Evolutionary conservation across 2,797 vertebrate genomes (phyloP), one percentile per base, ranked within the genome.

Genomic region (Artibeus jamaicensis): DNA sequence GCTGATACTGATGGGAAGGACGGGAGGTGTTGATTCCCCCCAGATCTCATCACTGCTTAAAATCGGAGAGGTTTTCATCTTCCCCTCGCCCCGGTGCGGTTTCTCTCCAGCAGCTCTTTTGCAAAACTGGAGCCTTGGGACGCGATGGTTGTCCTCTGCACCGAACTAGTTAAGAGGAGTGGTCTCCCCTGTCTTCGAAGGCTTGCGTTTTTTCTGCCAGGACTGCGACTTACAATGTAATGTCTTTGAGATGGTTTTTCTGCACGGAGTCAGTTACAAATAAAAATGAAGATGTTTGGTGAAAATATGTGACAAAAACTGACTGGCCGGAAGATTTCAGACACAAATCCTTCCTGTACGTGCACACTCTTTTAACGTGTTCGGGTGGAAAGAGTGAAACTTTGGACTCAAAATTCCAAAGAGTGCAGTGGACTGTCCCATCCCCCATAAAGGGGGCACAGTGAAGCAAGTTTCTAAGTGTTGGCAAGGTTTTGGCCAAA

Each of bases 401-500:
- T 92, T 95, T 94, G 55, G 39, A 88, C 16, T 71, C 15, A 4
- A 77, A 91, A 87, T 88, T 83, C 70, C 68, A 84, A 29, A 79
- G 29, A 46, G 26, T 11, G 81, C 48, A 67, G 34, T 53, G 88
- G 24, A 34, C 19, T 53, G 14, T 67, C 39, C 39, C 16, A 19
- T 22, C 22, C 76, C 55, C 32, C 59, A 86, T 3, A 32, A 26
- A 70, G 26, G 76, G 16, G 15, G 86, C 11, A 79, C 37, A 90
- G 3, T 42, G 50, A 84, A 94, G 85, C 5, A 37, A 22, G 53
- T 73, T 84, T 91, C 70, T 77, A 76, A 46, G 34, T 84, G 90
- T 79, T 53, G 12, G 48, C 18, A 81, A 90, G 37, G 59, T 65
- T 55, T 79, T 65, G 6, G 71, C 22, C 18, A 32, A 78, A 78